Percentiles rank a stretch among this genome's conserved stretches.
These are phyloP conservation scores for Alligator sinensis DNA, from an alignment of 2,113 vertebrate genomes.

Conservation along the genomic window DNA sequence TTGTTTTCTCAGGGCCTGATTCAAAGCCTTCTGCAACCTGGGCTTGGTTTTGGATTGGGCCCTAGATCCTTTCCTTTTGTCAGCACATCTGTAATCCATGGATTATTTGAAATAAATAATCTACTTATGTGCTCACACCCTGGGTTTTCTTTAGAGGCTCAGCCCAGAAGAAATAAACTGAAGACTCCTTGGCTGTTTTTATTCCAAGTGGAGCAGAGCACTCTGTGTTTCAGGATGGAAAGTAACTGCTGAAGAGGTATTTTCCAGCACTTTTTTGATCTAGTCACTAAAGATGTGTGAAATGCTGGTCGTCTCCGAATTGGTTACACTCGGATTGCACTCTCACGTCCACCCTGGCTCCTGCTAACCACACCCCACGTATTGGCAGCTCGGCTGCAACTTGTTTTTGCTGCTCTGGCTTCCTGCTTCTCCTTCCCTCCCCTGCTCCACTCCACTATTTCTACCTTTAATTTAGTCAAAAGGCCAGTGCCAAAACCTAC, in stretches of 20 bases:
- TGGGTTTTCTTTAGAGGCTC: neutral
- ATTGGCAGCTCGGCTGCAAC: neutral
- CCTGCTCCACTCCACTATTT: neutral
- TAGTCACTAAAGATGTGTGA: neutral
- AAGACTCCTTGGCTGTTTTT: slow-evolving; percentile 40
- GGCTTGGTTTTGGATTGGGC: neutral
- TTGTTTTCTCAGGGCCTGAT: neutral
- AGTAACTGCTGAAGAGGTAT: slow-evolving; percentile 17
- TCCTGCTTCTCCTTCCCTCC: neutral
- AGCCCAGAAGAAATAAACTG: slow-evolving; percentile 55
- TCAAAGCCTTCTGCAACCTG: neutral
- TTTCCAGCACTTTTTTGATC: slow-evolving; percentile 30
- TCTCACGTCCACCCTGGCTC: neutral
- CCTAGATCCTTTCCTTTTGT: neutral
- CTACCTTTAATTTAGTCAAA: neutral
- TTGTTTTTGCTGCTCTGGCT: neutral
- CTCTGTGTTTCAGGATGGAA: slow-evolving; percentile 32
- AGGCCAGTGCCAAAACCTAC: neutral
- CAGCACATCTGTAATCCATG: neutral
- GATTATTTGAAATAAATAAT: neutral
- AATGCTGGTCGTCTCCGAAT: neutral
- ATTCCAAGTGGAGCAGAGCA: neutral
- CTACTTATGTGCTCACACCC: slow-evolving; percentile 8
- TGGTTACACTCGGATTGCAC: neutral
- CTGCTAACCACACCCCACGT: neutral